Conservation (phyloP, 2,888 invertebrate species). For the Zaprionus obscuricornis region DNA sequence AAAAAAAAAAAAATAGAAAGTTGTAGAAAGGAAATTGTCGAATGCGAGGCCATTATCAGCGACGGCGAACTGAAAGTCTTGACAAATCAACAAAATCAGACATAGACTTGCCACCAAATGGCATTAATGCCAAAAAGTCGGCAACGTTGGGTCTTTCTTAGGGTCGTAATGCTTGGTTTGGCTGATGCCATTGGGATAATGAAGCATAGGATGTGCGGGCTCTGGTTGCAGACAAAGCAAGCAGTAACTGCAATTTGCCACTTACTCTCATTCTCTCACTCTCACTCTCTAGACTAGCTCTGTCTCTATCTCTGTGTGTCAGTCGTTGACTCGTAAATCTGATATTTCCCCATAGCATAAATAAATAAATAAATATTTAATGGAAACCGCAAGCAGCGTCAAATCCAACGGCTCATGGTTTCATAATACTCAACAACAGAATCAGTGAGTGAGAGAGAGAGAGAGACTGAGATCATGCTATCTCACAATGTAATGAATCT, state of each 20-base stretch:
- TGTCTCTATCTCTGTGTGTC: too few relatives aligned
- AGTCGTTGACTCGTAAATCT: slow-evolving; percentile 58
- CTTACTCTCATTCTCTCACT: too few relatives aligned
- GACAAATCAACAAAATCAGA: slow-evolving; percentile 75
- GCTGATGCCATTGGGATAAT: slow-evolving; percentile 47
- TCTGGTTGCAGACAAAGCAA: slow-evolving; percentile 25
- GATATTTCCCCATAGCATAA: slow-evolving; percentile 50
- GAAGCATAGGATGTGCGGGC: too few relatives aligned
- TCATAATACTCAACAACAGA: too few relatives aligned
- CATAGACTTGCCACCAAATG: slow-evolving; percentile 61
- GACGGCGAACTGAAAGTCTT: slow-evolving; percentile 40
- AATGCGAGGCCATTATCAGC: slow-evolving; percentile 61
- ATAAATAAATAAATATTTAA: slow-evolving; percentile 58
- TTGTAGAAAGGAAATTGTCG: slow-evolving; percentile 68
- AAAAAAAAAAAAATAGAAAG: too few relatives aligned
- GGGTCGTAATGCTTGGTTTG: slow-evolving; percentile 45
- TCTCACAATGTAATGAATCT: slow-evolving; percentile 45
- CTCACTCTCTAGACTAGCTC: too few relatives aligned
- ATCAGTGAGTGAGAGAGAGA: too few relatives aligned
- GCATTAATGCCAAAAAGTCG: slow-evolving; percentile 44
- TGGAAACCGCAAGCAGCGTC: slow-evolving; percentile 20
- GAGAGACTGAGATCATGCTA: slow-evolving; percentile 38
- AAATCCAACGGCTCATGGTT: too few relatives aligned
- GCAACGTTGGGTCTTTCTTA: slow-evolving; percentile 11
- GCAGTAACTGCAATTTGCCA: slow-evolving; percentile 56